phyloP scores from a whole-genome alignment of 2,888 invertebrate species.

The Teleogryllus oceanicus region DNA sequence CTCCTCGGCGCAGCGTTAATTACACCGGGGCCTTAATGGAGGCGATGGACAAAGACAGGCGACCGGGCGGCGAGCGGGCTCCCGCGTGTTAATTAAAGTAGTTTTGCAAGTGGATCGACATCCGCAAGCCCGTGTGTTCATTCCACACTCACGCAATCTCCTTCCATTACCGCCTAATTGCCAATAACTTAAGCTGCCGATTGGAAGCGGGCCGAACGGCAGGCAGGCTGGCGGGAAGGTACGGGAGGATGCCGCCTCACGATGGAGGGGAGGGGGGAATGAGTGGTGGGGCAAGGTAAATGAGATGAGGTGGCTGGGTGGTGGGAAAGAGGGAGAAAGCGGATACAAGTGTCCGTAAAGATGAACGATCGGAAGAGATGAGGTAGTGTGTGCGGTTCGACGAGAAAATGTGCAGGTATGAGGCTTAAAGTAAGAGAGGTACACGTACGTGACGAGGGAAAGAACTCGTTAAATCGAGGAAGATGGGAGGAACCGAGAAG shows the following conservation, averaged over 20 bases:
- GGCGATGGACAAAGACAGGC: not conserved
- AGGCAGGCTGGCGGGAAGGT: not conserved
- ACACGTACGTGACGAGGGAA: too few relatives aligned
- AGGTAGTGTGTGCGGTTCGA: too few relatives aligned
- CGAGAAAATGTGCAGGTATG: too few relatives aligned
- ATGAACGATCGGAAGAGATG: too few relatives aligned
- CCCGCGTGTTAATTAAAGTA: conserved; percentile 18
- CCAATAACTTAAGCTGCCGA: not conserved
- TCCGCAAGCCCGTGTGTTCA: not conserved
- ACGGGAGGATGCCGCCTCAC: not conserved
- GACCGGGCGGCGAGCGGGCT: not conserved
- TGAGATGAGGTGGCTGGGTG: too few relatives aligned
- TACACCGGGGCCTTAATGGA: not conserved
- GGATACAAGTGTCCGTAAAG: too few relatives aligned
- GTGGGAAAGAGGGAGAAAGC: too few relatives aligned
- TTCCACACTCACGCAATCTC: not conserved
- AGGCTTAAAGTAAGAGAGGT: too few relatives aligned
- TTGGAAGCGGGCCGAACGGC: not conserved
- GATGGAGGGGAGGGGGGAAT: too few relatives aligned
- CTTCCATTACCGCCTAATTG: not conserved
- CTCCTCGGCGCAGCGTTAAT: conserved; percentile 5
- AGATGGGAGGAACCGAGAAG: too few relatives aligned
- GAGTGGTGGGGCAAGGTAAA: too few relatives aligned
- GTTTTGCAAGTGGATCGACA: not conserved
- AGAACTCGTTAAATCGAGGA: too few relatives aligned